Base-by-base conservation (phyloP, 2,888 invertebrate species). In the Priocnemis perturbator region DNA sequence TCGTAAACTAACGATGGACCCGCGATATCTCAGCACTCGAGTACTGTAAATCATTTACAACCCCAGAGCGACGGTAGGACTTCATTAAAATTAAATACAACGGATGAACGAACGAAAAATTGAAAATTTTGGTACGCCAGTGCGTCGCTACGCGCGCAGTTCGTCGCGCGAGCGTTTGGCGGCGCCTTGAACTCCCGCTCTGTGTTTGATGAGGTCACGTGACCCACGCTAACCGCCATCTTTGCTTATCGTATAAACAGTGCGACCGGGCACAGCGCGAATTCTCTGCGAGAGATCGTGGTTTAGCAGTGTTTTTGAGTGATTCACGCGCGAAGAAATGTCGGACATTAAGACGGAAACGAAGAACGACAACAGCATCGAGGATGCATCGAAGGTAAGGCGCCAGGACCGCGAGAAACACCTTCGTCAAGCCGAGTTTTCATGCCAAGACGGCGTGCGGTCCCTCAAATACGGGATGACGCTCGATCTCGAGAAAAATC, bases 211-310 rank as follows among this genome's bases (percentile, higher is more conserved):
- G 81, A 82, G 74, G 79, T 85, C 85, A 91, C 91, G 91, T 91
- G 91, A 91, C 91, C 91, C 90, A 91, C 92, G 92, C 92, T 91
- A 89, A 90, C 91, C 91, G 91, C 91, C 91, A 91, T 91, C 90
- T 91, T 90, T 90, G 89, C 89, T 89, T 82, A 85, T 85, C 87
- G 90, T 91, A 91, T 91, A 91, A 91, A 91, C 91, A 91, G 87
- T 85, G 85, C 90, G 89, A 89, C 91, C 91, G 91, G 90, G 90
- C 88, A 87, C 86, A 85, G 87, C 86, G 87, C 84, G 83, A 81
- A 87, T 86, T 86, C 83, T 84, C 83, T 83, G 81, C 82, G 83
- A 84, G 83, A 82, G 83, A 82, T 78, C 78, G 83, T 81, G 78
- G 80, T 88, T 88, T 77, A 72, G 77, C 74, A 71, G 79, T 79